A percentile compares a stretch with the other conserved stretches of the same genome.
phyloP scores from a whole-genome alignment of 1,140 invertebrate species.

The Melipona quadrifasciata region DNA sequence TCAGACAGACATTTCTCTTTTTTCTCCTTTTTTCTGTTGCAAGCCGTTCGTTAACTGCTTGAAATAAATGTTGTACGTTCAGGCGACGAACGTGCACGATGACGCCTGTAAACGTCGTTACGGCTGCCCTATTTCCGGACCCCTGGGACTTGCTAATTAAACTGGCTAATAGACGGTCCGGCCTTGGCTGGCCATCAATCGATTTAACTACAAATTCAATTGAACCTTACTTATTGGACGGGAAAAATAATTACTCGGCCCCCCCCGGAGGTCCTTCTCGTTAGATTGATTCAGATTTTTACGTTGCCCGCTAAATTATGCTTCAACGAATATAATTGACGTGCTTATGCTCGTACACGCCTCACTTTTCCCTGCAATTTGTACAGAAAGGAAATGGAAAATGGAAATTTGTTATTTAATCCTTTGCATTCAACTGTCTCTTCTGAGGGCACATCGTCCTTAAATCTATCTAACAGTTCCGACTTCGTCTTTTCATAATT shows the following conservation, averaged over 20 bases:
- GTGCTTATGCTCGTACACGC: too few species aligned
- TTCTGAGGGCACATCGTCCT: too few species aligned
- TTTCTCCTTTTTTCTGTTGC: too few species aligned
- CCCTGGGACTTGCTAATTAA: slow-evolving; percentile 52
- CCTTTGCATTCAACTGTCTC: too few species aligned
- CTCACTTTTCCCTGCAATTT: not conserved
- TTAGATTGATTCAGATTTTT: slow-evolving; percentile 19
- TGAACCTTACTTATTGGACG: slow-evolving; percentile 36
- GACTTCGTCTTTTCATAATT: too few species aligned
- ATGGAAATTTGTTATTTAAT: too few species aligned
- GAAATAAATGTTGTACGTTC: slow-evolving; percentile 12
- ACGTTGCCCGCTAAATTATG: not conserved
- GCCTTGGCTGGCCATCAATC: slow-evolving; percentile 58
- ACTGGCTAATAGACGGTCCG: slow-evolving; percentile 41
- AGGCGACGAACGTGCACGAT: slow-evolving; percentile 18
- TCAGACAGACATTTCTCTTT: not conserved
- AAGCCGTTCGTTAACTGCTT: slow-evolving; percentile 6
- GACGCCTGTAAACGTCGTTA: slow-evolving; percentile 42
- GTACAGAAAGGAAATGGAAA: too few species aligned
- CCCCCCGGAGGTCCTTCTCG: slow-evolving; percentile 2
- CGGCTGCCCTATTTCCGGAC: slow-evolving; percentile 53
- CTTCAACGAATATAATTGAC: not conserved
- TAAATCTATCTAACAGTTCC: too few species aligned
- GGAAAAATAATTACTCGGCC: slow-evolving; percentile 54
- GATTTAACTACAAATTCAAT: slow-evolving; percentile 63